Evolutionary conservation across 92 coral and sea anemone genomes (phyloP), one percentile per base, ranked within the genome.

Genomic region (Desmophyllum pertusum): DNA sequence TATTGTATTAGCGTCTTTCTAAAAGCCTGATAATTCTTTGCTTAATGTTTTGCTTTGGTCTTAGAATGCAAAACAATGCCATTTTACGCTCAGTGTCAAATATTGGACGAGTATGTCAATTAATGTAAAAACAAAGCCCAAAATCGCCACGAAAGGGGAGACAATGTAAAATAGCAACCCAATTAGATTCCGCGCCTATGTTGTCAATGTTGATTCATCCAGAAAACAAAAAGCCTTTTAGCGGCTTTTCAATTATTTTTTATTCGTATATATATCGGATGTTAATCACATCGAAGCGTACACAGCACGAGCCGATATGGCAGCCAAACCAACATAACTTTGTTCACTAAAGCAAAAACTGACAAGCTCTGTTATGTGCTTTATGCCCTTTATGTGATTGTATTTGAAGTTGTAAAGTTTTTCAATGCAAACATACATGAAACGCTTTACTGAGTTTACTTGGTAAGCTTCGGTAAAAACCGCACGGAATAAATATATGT

Each of bases 1-100:
- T 59, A 71, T 82, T 71, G 86, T 82, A 11, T 69, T 80, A 46
- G 45, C 55, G 30, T 48, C 46, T 55, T 27, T 70, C 55, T 42
- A 51, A 37, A 27, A 13, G 45, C 75, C 46, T 33, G 84, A 50
- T 80, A 11, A 50, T 48, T 67, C 50, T 67, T 50, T 29, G 50
- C 43, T 37, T 15, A 68, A 81, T 50, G 64, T 8, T 68, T 14
- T 52, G 21, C 21, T 27, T n/a, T 46, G 55, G 40, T 50, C n/a
- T 46, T 14, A 23, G 13, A 33, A 38, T 41, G 30, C 4, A 52
- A 51, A 81, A 27, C 78, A 81, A 53, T 38, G 57, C 70, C 78
- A 70, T 70, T 52, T 64, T 43, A 48, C 10, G 31, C 33, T 25
- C 21, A 35, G 59, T 48, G 75, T 31, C 39, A 65, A 64, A 65